A percentile compares a stretch with the other conserved stretches of the same genome.
These are phyloP conservation scores for Scalopus aquaticus DNA, from an alignment of 2,113 vertebrate genomes.

Conservation along the genomic window DNA sequence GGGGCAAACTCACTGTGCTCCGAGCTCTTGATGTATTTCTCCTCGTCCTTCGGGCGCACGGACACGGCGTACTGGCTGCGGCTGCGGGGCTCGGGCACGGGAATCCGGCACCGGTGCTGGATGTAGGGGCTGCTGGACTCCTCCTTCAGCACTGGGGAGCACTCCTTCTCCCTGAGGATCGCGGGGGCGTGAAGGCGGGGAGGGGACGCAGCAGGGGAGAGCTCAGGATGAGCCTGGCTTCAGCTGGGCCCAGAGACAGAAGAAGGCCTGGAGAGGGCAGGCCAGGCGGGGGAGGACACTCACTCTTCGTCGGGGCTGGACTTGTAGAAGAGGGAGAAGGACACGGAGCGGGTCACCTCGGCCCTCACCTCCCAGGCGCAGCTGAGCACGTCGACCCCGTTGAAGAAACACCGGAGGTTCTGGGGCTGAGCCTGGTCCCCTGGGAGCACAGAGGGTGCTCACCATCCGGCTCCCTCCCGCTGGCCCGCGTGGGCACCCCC, in stretches of 20 bases:
- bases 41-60: background rate
- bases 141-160: background rate
- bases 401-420: constrained; percentile 84
- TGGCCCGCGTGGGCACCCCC: background rate
- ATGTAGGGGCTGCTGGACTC: too few relatives aligned
- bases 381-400: constrained; percentile 67
- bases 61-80: too few relatives aligned
- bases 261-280: too few relatives aligned
- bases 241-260: too few relatives aligned
- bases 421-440: constrained; percentile 79
- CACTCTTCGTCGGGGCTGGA: constrained; percentile 37
- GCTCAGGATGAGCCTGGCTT: too few relatives aligned
- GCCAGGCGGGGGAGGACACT: background rate
- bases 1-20: constrained; percentile 73
- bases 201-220: background rate
- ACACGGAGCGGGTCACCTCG: constrained; percentile 73
- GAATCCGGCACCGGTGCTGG: too few relatives aligned
- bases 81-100: too few relatives aligned
- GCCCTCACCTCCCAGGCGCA: constrained; percentile 86
- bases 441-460: constrained; percentile 46
- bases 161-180: constrained; percentile 65
- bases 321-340: constrained; percentile 84
- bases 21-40: constrained; percentile 35
- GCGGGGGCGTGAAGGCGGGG: background rate
- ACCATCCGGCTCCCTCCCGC: too few relatives aligned